Evolutionary conservation across 2,888 invertebrate species (phyloP), one percentile per base, ranked within the genome.

Genomic region (Odontothrips loti): DNA sequence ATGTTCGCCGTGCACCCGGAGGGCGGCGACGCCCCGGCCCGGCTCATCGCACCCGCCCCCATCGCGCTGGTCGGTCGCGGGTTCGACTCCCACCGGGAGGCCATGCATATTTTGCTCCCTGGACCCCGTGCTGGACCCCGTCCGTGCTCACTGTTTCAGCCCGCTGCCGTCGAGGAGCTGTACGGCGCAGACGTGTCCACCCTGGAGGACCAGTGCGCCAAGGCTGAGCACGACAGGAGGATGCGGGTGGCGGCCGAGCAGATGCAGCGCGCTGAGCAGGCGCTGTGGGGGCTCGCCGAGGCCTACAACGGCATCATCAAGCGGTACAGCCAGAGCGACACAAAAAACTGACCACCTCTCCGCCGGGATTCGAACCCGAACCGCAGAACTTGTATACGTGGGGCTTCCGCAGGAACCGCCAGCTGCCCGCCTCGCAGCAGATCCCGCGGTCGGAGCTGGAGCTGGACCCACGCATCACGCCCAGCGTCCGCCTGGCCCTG

Each of bases 131-230:
- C n/a, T n/a, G 34, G 34, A 43, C 34, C 3, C 34, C 34, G 34
- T n/a, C 34, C 34, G 34, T 43, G 34, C 34, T n/a, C n/a, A n/a
- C n/a, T 0, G n/a, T 75, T 23, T 1, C 68, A 75, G 68, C 68
- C 68, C 27, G 68, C 68, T 27, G 23, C 68, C 68, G 68, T 27
- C 12, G 68, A 75, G 68, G 68, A 75, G 27, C 68, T 75, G 68
- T 75, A 75, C 68, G 68, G 68, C 68, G 68, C 68, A 4, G 68
- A 75, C 68, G 68, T 75, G 27, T 27, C 68, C 23, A 75, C 68
- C 68, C 68, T 75, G 27, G 68, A 75, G 68, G 68, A 75, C 23
- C 68, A 75, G 68, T 75, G 68, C 68, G 68, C 68, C 68, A 75
- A 75, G 68, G 23, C 68, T 11, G 68, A 75, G 68, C 23, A 10